Evolutionary conservation across 2,113 vertebrate genomes (phyloP).

Genomic region (Clupea harengus): DNA sequence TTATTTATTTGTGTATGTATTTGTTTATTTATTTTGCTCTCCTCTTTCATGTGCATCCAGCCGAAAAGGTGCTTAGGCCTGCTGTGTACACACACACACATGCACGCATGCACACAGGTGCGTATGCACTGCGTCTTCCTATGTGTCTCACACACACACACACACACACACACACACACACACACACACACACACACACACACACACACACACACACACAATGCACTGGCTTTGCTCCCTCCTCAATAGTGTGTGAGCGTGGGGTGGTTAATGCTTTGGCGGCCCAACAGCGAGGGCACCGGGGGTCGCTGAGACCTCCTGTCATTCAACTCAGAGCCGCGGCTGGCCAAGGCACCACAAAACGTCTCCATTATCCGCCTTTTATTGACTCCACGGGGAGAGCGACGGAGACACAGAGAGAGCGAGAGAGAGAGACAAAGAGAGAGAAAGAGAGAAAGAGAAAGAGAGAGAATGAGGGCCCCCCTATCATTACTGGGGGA

Average conservation of each 20-base stretch:
- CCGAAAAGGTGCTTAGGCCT: neutral
- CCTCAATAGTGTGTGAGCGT: neutral
- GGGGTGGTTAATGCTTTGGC: conserved; percentile 29
- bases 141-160: neutral
- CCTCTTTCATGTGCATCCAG: conserved; percentile 55
- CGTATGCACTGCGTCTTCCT: neutral
- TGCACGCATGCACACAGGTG: neutral
- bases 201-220: neutral
- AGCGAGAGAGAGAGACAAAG: conserved; percentile 11
- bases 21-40: conserved; percentile 33
- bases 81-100: neutral
- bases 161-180: neutral
- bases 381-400: conserved; percentile 59
- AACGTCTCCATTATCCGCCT: conserved; percentile 66
- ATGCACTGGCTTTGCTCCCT: neutral
- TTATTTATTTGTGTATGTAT: conserved; percentile 7
- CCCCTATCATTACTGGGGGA: neutral
- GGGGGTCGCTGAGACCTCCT: conserved; percentile 6
- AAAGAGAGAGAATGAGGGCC: neutral
- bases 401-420: conserved; percentile 21
- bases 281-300: conserved; percentile 21
- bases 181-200: neutral
- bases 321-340: conserved; percentile 2
- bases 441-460: neutral
- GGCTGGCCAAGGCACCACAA: conserved; percentile 43